Conservation (phyloP, 2,113 vertebrate genomes). For the Symphodus melops region DNA sequence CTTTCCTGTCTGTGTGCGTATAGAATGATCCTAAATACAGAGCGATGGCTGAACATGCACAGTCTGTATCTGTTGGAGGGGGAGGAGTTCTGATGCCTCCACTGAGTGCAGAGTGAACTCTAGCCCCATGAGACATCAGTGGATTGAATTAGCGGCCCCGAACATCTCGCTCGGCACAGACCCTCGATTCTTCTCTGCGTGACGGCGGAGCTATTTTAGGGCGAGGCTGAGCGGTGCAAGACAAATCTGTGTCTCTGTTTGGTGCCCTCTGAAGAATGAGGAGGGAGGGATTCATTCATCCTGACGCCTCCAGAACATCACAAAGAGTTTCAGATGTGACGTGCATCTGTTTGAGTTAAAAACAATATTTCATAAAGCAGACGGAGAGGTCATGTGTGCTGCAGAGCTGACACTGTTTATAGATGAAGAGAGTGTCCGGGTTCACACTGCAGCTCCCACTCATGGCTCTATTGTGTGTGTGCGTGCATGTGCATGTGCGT, state of each 20-base stretch:
- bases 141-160: neutral
- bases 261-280: neutral
- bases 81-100: neutral
- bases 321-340: too few relatives aligned
- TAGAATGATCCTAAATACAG: too few relatives aligned
- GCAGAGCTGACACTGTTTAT: neutral
- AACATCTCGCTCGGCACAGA: neutral
- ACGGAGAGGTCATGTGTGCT: too few relatives aligned
- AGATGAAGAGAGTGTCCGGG: too few relatives aligned
- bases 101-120: neutral
- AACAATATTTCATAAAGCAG: neutral
- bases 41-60: too few relatives aligned
- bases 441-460: too few relatives aligned
- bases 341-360: neutral
- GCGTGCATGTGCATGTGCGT: too few relatives aligned
- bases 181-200: conserved; percentile 1
- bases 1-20: too few relatives aligned
- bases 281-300: neutral
- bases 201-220: neutral
- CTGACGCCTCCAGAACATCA: too few relatives aligned
- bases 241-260: neutral
- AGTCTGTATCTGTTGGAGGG: too few relatives aligned
- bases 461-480: too few relatives aligned
- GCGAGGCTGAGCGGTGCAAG: neutral
- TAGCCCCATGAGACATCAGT: neutral